Evolutionary conservation across 1,140 invertebrate genomes (phyloP).

Genomic region (Lineus longissimus): DNA sequence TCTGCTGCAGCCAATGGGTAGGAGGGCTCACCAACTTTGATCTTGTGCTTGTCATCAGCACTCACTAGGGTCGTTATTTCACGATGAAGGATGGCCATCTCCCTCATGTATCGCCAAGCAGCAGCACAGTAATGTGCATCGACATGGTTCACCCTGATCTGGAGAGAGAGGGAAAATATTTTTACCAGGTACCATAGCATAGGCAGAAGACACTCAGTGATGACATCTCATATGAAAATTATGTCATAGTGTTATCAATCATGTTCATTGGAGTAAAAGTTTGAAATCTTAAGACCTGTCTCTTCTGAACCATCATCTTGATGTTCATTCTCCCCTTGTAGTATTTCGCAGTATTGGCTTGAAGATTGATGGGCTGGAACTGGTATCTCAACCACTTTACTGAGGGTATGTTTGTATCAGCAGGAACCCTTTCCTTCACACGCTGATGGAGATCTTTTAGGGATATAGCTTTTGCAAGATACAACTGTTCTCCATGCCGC

Average conservation of each 20-base stretch:
- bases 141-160: conserved; percentile 14
- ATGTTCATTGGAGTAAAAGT: no score
- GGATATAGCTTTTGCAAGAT: neutral
- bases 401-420: neutral
- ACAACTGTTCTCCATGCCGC: neutral
- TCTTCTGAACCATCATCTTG: conserved; percentile 3
- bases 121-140: conserved; percentile 27
- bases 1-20: conserved; percentile 1
- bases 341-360: neutral
- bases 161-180: no score
- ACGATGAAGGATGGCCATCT: conserved; percentile 10
- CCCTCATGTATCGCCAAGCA: conserved; percentile 19
- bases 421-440: neutral
- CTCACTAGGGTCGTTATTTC: conserved; percentile 15
- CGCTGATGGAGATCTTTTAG: no score
- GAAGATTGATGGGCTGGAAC: neutral
- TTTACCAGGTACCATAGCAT: no score
- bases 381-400: neutral
- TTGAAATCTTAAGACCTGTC: no score
- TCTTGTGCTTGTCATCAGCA: conserved; percentile 26
- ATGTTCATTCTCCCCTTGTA: neutral
- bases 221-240: no score
- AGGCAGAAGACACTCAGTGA: no score
- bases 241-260: no score
- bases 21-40: neutral